Percentiles rank a stretch among this genome's conserved stretches.
These are phyloP conservation scores for Periophthalmodon schlosseri DNA, from an alignment of 2,113 vertebrate genomes.

Conservation along the genomic window DNA sequence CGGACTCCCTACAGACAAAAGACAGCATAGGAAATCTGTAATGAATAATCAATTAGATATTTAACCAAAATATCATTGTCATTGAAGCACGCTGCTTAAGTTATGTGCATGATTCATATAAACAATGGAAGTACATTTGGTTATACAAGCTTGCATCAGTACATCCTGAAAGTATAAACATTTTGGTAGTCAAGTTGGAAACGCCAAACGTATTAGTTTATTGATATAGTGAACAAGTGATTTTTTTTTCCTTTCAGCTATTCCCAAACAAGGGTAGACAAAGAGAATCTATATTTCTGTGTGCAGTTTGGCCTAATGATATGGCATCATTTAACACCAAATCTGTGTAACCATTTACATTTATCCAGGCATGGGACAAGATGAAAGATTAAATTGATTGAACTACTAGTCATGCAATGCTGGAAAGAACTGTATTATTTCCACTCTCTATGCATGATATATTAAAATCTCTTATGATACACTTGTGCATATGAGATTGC, in stretches of 20 bases:
- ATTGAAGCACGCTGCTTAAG: background rate
- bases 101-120: background rate
- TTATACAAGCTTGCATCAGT: background rate
- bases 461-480: background rate
- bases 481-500: background rate
- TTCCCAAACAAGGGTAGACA: background rate
- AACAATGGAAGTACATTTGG: background rate
- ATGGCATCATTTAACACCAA: too few species aligned
- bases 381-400: background rate
- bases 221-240: too few species aligned
- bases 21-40: conserved; percentile 6
- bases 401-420: background rate
- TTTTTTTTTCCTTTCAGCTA: background rate
- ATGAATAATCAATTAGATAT: background rate
- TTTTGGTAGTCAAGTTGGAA: background rate
- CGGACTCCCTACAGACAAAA: conserved; percentile 80
- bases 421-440: background rate
- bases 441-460: background rate
- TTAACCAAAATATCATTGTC: background rate
- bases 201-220: background rate
- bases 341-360: background rate
- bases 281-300: background rate
- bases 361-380: background rate
- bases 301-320: background rate
- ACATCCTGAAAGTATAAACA: background rate